A percentile compares a stretch with the other conserved stretches of the same genome.
Conservation (phyloP, 2,888 invertebrate species). For the Zhengitettix transpicula region DNA sequence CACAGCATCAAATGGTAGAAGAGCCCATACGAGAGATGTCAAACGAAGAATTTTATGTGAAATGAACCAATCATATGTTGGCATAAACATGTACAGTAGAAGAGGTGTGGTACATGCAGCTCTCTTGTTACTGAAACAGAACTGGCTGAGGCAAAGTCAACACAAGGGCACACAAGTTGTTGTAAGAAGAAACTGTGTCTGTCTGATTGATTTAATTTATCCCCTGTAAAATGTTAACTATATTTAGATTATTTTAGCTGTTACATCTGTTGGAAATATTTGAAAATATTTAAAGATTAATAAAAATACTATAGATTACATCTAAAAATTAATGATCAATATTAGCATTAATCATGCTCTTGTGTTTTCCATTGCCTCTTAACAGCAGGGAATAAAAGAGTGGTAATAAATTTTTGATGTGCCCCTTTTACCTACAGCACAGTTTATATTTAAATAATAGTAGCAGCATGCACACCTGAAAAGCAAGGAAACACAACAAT, state of each 20-base stretch:
- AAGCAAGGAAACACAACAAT: constrained; percentile 15
- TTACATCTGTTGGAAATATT: background rate
- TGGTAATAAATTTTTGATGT: constrained; percentile 11
- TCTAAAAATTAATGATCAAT: no score
- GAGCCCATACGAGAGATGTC: constrained; percentile 8
- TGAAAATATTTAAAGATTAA: background rate
- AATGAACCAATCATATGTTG: constrained; percentile 5
- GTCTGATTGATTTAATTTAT: background rate
- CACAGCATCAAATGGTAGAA: constrained; percentile 9
- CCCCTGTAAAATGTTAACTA: background rate
- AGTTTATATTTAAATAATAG: constrained; percentile 11
- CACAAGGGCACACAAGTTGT: constrained; percentile 2
- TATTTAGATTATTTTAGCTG: background rate
- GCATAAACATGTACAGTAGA: constrained; percentile 13
- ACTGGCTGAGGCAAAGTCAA: constrained; percentile 10
- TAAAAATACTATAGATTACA: no score
- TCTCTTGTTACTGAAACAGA: constrained; percentile 16
- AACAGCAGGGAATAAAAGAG: constrained; percentile 12
- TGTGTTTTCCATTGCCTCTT: constrained; percentile 9
- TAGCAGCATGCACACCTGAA: constrained; percentile 17
- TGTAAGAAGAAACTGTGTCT: background rate
- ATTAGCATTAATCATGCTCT: constrained; percentile 1
- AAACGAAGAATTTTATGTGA: constrained; percentile 4
- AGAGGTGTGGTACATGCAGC: constrained; percentile 14
- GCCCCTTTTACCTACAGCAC: constrained; percentile 15